These are phyloP conservation scores for Rhinogobius similis DNA, from an alignment of 2,113 vertebrate genomes.

Conservation along the genomic window DNA sequence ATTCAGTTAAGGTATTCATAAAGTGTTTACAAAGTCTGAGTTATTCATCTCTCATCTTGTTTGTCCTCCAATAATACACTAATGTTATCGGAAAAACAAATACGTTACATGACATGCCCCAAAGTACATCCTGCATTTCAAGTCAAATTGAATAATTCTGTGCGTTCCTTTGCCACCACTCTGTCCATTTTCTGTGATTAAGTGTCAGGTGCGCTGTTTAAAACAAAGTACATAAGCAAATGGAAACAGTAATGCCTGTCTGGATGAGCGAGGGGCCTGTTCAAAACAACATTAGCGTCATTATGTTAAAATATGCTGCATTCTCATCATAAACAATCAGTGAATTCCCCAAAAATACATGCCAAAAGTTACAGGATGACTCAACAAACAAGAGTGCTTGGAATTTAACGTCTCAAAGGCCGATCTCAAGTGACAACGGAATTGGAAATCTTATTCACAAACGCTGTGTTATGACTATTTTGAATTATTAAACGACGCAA, in stretches of 20 bases:
- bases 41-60: too few relatives aligned
- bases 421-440: not conserved
- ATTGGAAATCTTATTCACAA: not conserved
- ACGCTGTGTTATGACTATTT: not conserved
- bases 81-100: too few relatives aligned
- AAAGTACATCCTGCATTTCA: slow-evolving; percentile 3
- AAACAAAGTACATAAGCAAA: not conserved
- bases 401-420: not conserved
- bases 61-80: too few relatives aligned
- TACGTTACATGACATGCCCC: too few relatives aligned
- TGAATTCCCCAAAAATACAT: too few relatives aligned
- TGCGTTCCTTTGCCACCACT: not conserved
- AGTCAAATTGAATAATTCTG: slow-evolving; percentile 14
- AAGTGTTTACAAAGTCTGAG: too few relatives aligned
- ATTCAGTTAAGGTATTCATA: too few relatives aligned
- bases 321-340: too few relatives aligned
- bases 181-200: not conserved
- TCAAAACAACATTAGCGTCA: not conserved
- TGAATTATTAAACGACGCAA: not conserved
- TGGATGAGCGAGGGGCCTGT: not conserved
- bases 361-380: too few relatives aligned
- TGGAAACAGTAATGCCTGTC: not conserved
- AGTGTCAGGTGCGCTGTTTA: not conserved
- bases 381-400: not conserved
- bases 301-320: too few relatives aligned